phyloP scores from a whole-genome alignment of 1,140 invertebrate species.

The Rhynchophorus ferrugineus region DNA sequence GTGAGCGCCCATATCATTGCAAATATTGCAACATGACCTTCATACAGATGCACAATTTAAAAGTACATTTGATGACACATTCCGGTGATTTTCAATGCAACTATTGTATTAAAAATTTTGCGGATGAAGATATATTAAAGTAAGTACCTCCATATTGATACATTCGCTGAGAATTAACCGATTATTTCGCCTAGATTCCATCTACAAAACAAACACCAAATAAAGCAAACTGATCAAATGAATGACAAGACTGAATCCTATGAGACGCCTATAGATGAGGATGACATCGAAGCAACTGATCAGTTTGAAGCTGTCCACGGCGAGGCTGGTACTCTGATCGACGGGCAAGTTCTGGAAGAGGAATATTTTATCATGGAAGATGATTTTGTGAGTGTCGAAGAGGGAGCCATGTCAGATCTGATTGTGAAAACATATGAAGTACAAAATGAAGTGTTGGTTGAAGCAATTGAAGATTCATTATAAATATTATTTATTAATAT shows the following conservation, averaged over 20 bases:
- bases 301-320: neutral
- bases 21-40: conserved; percentile 63
- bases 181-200: neutral
- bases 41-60: conserved; percentile 30
- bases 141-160: neutral
- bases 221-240: neutral
- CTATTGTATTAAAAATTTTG: conserved; percentile 27
- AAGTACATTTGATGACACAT: conserved; percentile 31
- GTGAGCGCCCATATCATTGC: conserved; percentile 67
- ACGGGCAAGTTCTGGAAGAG: neutral
- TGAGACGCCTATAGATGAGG: neutral
- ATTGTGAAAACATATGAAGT: conserved; percentile 1
- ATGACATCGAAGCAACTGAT: neutral
- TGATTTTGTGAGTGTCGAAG: neutral
- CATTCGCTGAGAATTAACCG: neutral
- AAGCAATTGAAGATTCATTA: conserved; percentile 3
- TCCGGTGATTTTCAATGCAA: conserved; percentile 24
- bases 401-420: neutral
- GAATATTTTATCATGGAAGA: conserved; percentile 1
- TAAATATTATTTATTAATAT: conserved; percentile 3
- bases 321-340: neutral
- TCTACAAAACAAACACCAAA: no score
- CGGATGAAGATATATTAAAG: conserved; percentile 23
- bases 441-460: conserved; percentile 4
- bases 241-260: no score